Evolutionary conservation across 2,113 vertebrate species (phyloP).

Genomic region (Cnemophilus loriae): DNA sequence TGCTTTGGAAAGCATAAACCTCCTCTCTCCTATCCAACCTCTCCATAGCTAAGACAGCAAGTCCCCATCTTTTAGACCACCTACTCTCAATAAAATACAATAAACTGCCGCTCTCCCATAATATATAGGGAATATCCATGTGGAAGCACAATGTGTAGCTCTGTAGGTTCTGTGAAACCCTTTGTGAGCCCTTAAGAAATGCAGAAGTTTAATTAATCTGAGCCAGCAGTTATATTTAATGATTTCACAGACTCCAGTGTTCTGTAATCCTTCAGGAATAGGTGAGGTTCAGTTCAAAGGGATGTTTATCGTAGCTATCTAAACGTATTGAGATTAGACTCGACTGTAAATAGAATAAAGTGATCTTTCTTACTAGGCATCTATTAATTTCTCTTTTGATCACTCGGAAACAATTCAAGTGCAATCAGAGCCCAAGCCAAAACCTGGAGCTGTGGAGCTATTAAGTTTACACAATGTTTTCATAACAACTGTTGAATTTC

Average conservation of each 20-base stretch:
- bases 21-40: neutral
- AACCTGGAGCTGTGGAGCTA: neutral
- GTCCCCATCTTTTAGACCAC: neutral
- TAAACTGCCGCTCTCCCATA: neutral
- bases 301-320: constrained; percentile 10
- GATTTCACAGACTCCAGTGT: neutral
- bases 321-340: constrained; percentile 33
- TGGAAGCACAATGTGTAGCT: neutral
- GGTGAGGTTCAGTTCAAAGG: constrained; percentile 14
- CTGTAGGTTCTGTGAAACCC: neutral
- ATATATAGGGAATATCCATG: neutral
- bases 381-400: constrained; percentile 41
- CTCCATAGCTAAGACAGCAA: neutral
- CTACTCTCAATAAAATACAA: neutral
- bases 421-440: neutral
- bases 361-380: constrained; percentile 4
- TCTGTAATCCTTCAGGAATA: neutral
- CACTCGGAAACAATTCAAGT: constrained; percentile 26
- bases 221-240: neutral
- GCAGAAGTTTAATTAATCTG: neutral
- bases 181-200: neutral
- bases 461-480: neutral
- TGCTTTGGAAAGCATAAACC: constrained; percentile 31
- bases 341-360: constrained; percentile 21
- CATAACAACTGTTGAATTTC: neutral